Evolutionary conservation across 2,113 vertebrate genomes (phyloP), one percentile per base, ranked within the genome.

Genomic region (Rhinolophus ferrumequinum): DNA sequence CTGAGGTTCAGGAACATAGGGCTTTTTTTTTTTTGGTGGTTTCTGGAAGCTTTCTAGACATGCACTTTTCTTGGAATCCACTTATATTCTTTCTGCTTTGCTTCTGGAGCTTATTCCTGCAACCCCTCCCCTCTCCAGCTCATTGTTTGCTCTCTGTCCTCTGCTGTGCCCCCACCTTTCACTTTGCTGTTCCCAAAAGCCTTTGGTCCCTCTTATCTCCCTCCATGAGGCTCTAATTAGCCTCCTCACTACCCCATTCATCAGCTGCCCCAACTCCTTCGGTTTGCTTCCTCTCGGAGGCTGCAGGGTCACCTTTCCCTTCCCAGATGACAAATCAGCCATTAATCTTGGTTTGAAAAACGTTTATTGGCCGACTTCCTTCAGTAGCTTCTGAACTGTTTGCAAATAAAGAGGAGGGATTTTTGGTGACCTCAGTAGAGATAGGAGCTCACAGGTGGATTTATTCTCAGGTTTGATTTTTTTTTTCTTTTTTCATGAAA

Each of bases 381-480:
- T 97, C 79, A 95, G 97, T 96, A 98, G 97, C 93, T 88, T 62
- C 97, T 97, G 96, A 98, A 95, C 96, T 98, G 95, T 98, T 98
- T 98, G 98, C 98, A 98, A 98, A 98, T 94, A 98, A 84, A 95
- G 96, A 92, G 97, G 95, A 97, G 83, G 90, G 79, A 90, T 94
- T 98, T 98, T 95, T 80, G 60, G 88, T 96, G 97, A 98, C 97
- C 96, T 98, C 90, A 93, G 0, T 79, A 96, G 97, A 98, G 98
- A 98, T 75, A 97, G 93, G 94, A 60, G 60, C 79, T 70, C 87
- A 98, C 98, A 99, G 98, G 98, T 99, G 98, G 97, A 97, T 97
- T 98, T 96, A 97, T 98, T 98, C 98, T 98, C 97, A 97, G 93
- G 96, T 98, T 98, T 97, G 90, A 93, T 58, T 69, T 58, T 54